Conservation (phyloP, 2,888 invertebrate genomes). For the Spatulosminthurus flaviceps region DNA sequence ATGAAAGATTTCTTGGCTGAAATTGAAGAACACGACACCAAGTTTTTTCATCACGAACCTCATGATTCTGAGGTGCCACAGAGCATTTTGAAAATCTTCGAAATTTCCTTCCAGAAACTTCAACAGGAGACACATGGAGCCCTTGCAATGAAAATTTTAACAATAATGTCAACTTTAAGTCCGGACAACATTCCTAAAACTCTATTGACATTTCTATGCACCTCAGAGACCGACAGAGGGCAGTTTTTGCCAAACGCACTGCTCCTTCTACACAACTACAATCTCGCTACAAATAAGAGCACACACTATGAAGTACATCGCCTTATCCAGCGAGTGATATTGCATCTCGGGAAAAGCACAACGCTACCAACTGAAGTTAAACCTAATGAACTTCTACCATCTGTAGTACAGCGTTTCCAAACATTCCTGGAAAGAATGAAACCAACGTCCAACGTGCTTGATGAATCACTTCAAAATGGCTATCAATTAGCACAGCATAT, state of each 20-base stretch:
- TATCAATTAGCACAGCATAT: no score
- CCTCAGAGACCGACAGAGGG: background rate
- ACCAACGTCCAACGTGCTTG: no score
- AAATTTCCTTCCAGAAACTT: background rate
- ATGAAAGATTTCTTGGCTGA: background rate
- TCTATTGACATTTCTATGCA: background rate
- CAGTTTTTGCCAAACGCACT: background rate
- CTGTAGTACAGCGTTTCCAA: no score
- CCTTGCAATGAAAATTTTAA: background rate
- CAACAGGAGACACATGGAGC: background rate
- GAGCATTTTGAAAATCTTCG: background rate
- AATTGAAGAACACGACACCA: background rate
- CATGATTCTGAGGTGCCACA: background rate
- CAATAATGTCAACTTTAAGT: background rate
- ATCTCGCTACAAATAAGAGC: background rate
- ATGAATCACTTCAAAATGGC: no score
- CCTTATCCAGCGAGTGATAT: background rate
- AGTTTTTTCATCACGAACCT: background rate
- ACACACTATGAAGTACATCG: background rate
- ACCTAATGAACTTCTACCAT: no score
- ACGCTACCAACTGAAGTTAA: no score
- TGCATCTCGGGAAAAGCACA: no score
- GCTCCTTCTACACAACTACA: background rate
- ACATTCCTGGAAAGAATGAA: no score
- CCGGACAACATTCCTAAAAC: background rate